phyloP scores from a whole-genome alignment of 2,888 invertebrate genomes.

The Sialis lutaria region DNA sequence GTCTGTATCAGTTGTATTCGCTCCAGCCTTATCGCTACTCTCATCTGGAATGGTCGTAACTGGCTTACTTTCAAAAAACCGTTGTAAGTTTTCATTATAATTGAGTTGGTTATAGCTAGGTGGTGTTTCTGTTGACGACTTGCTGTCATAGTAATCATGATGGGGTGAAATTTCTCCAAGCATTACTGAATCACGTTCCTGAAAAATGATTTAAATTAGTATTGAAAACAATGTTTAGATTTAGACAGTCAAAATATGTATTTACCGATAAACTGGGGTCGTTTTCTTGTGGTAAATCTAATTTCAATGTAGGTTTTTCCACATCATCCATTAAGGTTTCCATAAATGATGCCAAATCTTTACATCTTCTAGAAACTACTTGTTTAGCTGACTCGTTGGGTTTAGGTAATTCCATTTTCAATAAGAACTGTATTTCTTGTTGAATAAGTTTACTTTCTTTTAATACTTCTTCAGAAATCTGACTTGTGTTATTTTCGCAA shows the following conservation, averaged over 20 bases:
- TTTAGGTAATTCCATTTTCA: slow-evolving; percentile 34
- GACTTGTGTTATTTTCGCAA: slow-evolving; percentile 20
- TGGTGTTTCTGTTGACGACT: slow-evolving; percentile 61
- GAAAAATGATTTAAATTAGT: slow-evolving; percentile 15
- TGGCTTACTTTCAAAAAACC: slow-evolving; percentile 49
- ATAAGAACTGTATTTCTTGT: slow-evolving; percentile 45
- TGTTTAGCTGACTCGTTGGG: slow-evolving; percentile 41
- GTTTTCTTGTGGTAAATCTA: slow-evolving; percentile 38
- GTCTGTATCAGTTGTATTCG: slow-evolving; percentile 23
- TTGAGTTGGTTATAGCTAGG: slow-evolving; percentile 74
- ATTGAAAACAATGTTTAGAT: not conserved
- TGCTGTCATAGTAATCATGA: slow-evolving; percentile 62
- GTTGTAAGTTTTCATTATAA: slow-evolving; percentile 55
- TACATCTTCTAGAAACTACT: slow-evolving; percentile 49
- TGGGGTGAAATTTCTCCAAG: slow-evolving; percentile 72
- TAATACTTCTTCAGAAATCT: slow-evolving; percentile 40
- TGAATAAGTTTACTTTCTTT: slow-evolving; percentile 40
- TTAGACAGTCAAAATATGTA: slow-evolving; percentile 16
- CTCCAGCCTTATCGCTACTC: slow-evolving; percentile 19
- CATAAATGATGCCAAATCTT: slow-evolving; percentile 57
- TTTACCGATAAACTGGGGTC: slow-evolving; percentile 45
- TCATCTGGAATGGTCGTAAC: slow-evolving; percentile 37
- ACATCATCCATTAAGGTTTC: slow-evolving; percentile 54
- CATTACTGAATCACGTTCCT: slow-evolving; percentile 68
- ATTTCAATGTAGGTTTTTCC: slow-evolving; percentile 36